These are phyloP conservation scores for Gambusia yucatana DNA, from an alignment of 2,797 vertebrate genomes.

Conservation along the genomic window DNA sequence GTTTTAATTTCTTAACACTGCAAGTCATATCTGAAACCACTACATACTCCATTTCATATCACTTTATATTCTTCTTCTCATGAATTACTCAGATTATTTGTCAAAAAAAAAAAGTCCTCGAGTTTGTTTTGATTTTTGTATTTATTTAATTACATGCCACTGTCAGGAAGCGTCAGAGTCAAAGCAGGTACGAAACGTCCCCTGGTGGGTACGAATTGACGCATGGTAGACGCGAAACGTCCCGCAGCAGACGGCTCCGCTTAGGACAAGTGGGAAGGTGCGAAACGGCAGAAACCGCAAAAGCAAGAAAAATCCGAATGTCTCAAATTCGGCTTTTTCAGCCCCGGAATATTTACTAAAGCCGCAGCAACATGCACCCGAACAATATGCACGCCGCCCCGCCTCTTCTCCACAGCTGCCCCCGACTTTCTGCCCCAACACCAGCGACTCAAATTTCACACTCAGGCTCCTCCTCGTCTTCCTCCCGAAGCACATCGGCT, in stretches of 20 bases:
- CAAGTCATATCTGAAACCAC: background rate
- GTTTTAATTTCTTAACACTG: background rate
- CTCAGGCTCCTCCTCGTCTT: conserved; percentile 84
- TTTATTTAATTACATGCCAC: background rate
- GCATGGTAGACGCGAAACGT: background rate
- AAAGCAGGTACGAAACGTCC: background rate
- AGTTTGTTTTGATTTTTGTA: background rate
- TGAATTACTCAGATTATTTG: background rate
- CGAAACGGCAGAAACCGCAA: background rate
- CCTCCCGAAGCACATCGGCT: conserved; percentile 71
- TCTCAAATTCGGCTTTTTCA: background rate
- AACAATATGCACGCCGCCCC: conserved; percentile 19
- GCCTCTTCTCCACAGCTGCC: conserved; percentile 62
- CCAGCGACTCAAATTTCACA: conserved; percentile 81
- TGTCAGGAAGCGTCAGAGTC: background rate
- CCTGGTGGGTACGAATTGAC: background rate
- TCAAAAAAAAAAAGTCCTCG: background rate
- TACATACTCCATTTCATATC: background rate
- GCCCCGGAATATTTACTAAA: background rate
- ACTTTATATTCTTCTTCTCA: background rate
- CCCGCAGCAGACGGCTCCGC: background rate
- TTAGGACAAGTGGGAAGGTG: background rate
- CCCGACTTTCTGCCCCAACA: conserved; percentile 58
- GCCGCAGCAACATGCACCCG: background rate
- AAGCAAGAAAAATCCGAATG: background rate